Conservation (phyloP, 2,113 vertebrate species). For the Anseranas semipalmata region DNA sequence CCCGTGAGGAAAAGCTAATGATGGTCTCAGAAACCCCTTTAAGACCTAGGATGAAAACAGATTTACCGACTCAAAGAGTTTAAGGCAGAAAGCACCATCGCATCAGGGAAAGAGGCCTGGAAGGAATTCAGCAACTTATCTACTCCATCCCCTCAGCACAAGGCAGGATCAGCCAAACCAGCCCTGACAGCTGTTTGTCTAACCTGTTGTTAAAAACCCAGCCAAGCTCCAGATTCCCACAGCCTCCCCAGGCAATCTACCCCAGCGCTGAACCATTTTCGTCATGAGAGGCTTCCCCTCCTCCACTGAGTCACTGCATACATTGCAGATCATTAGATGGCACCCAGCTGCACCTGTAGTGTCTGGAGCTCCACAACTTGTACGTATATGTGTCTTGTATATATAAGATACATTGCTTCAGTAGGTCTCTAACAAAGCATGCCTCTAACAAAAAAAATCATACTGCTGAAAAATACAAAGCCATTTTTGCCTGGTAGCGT, state of each 20-base stretch:
- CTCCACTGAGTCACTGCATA: not conserved
- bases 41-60: conserved; percentile 44
- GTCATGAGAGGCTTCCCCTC: not conserved
- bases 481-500: not conserved
- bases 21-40: conserved; percentile 44
- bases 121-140: conserved; percentile 34
- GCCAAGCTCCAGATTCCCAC: not conserved
- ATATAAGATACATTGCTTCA: accelerated
- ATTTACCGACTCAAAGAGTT: conserved; percentile 43
- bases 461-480: not conserved
- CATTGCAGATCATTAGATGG: not conserved
- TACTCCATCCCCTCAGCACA: not conserved
- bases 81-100: conserved; percentile 43
- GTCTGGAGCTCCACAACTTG: not conserved
- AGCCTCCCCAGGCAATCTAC: not conserved
- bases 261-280: not conserved
- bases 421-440: not conserved
- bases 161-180: conserved; percentile 50
- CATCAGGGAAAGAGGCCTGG: not conserved
- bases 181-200: conserved; percentile 37
- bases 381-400: not conserved
- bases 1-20: conserved; percentile 7
- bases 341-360: not conserved
- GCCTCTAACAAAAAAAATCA: not conserved
- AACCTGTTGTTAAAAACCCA: conserved; percentile 20